A percentile compares a stretch with the other conserved stretches of the same genome.
Conservation (phyloP, 2,888 invertebrate genomes). For the Eremobia ochroleuca region DNA sequence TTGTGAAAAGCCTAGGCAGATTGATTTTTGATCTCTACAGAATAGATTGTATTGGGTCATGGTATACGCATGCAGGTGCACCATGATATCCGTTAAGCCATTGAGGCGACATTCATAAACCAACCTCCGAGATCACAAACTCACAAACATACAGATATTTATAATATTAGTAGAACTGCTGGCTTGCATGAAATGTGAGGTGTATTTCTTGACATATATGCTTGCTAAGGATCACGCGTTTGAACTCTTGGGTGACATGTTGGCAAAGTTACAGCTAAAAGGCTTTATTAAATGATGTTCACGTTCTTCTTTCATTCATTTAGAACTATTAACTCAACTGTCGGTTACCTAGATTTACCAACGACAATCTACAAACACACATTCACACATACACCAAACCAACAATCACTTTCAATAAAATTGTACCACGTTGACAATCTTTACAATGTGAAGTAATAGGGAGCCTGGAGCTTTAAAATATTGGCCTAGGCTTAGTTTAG, state of each 20-base stretch:
- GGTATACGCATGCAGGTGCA: too few relatives aligned
- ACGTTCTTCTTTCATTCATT: slow-evolving; percentile 1
- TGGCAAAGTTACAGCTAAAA: not conserved
- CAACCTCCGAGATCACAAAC: not conserved
- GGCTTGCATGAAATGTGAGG: slow-evolving; percentile 15
- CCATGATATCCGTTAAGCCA: not conserved
- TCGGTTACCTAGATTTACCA: not conserved
- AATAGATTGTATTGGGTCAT: not conserved
- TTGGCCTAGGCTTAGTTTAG: too few relatives aligned
- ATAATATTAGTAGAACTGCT: not conserved
- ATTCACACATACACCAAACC: too few relatives aligned
- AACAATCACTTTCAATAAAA: too few relatives aligned
- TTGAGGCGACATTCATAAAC: not conserved
- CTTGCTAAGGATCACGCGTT: slow-evolving; percentile 7
- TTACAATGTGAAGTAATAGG: not conserved
- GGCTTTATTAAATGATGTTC: slow-evolving; percentile 3
- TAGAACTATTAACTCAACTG: not conserved
- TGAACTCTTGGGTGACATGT: slow-evolving; percentile 21
- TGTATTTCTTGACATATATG: slow-evolving; percentile 29
- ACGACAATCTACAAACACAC: not conserved
- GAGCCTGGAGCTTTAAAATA: too few relatives aligned
- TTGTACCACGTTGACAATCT: not conserved
- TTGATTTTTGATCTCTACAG: not conserved
- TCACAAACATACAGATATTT: not conserved
- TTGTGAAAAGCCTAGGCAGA: not conserved